Evolutionary conservation across 2,113 vertebrate genomes (phyloP), one percentile per base, ranked within the genome.

Genomic region (Epinephelus cyanopodus): DNA sequence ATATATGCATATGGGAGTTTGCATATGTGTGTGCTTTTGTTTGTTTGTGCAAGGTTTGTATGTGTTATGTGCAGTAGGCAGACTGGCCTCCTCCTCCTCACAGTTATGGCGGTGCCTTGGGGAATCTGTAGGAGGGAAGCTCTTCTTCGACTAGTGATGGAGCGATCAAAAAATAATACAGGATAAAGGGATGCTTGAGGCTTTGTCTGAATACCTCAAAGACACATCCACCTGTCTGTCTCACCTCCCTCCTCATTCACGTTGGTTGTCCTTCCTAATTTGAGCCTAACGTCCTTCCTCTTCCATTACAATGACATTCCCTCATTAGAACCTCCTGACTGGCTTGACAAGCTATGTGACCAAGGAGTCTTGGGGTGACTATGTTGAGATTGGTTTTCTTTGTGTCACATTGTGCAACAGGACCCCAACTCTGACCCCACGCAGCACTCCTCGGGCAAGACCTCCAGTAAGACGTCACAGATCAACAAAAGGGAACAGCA

Each of bases 71-170:
- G 67, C 84, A 76, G 84, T 73, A n/a, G 80, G 89, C 72, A 71
- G 77, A 33, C 77, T 58, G 72, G 74, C 85, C 87, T 81, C 88
- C 85, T 81, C 88, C 85, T 77, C 89, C 81, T 83, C 86, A 67
- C 74, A 84, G 52, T 42, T 42, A 91, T 74, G 71, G 68, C 9
- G 3, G 71, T 37, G 81, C 89, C 90, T 83, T 39, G 4, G 91
- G 88, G 92, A 92, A 86, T 83, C 69, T 88, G 92, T 92, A 70
- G 92, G 92, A 90, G 90, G 79, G 60, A 56, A 77, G 60, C 75
- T 84, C 47, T 52, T 83, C 47, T 79, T 81, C 5, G 0, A 67
- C 63, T 69, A 47, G 64, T 62, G 75, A 89, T 68, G 56, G 54
- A 87, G 62, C 0, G 7, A 52, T 70, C 50, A 4, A 15, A 74